Conservation (phyloP, 2,888 invertebrate species). For the Eupithecia dodoneata region DNA sequence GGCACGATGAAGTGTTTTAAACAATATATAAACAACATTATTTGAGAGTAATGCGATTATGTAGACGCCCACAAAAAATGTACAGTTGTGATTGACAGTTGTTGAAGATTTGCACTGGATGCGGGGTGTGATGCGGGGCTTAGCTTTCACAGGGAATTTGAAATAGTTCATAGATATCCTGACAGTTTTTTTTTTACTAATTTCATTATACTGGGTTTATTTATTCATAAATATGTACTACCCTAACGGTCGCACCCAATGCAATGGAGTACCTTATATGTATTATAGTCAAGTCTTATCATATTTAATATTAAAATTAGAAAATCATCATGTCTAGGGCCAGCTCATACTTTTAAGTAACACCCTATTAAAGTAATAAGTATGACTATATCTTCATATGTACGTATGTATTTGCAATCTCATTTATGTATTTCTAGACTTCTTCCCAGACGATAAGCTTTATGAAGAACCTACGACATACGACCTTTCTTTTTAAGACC, state of each 20-base stretch:
- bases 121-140: constrained; percentile 53
- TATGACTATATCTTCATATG: neutral
- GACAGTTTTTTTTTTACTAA: neutral
- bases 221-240: no score
- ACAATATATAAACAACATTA: constrained; percentile 81
- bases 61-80: constrained; percentile 57
- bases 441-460: neutral
- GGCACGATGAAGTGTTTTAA: constrained; percentile 68
- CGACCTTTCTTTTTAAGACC: constrained; percentile 16
- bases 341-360: neutral
- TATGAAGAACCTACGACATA: neutral
- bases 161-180: neutral
- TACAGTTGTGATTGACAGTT: constrained; percentile 64
- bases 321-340: neutral
- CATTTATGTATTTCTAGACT: neutral
- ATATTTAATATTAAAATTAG: no score
- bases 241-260: no score
- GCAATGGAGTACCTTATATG: no score
- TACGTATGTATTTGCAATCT: neutral
- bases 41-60: constrained; percentile 76
- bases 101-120: constrained; percentile 48
- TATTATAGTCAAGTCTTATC: no score
- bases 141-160: neutral
- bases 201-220: neutral
- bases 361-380: no score